A percentile compares a stretch with the other conserved stretches of the same genome.
Evolutionary conservation across 2,113 vertebrate species (phyloP).

Genomic region (Pachycephala philippinensis): DNA sequence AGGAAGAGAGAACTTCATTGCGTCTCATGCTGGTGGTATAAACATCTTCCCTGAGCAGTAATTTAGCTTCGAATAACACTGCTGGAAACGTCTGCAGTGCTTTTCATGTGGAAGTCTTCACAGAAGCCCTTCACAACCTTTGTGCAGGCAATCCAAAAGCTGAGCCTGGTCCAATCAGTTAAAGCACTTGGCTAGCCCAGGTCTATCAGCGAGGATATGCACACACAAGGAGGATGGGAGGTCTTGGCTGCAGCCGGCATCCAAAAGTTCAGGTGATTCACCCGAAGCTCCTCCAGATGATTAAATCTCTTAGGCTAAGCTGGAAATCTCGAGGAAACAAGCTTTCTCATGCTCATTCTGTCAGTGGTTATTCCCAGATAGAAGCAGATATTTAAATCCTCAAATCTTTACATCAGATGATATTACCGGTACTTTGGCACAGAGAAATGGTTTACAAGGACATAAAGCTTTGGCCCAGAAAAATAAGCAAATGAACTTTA

Average conservation of each 20-base stretch:
- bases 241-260: not conserved
- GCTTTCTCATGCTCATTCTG: not conserved
- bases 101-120: not conserved
- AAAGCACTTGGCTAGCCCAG: not conserved
- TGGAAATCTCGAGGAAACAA: constrained; percentile 19
- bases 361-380: not conserved
- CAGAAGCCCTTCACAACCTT: not conserved
- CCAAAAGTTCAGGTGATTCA: constrained; percentile 49
- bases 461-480: not conserved
- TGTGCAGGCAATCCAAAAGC: not conserved
- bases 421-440: not conserved
- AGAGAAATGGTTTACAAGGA: not conserved
- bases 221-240: not conserved
- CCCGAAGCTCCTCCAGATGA: not conserved
- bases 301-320: not conserved
- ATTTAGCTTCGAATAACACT: not conserved
- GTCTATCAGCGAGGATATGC: not conserved
- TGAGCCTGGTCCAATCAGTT: constrained; percentile 2
- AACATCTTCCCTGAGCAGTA: not conserved
- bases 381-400: not conserved
- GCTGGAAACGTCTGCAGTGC: not conserved
- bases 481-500: not conserved
- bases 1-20: not conserved
- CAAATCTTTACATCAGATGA: not conserved
- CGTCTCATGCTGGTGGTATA: not conserved